These are phyloP conservation scores for Lasius fuliginosus DNA, from an alignment of 2,888 invertebrate species.

Conservation along the genomic window DNA sequence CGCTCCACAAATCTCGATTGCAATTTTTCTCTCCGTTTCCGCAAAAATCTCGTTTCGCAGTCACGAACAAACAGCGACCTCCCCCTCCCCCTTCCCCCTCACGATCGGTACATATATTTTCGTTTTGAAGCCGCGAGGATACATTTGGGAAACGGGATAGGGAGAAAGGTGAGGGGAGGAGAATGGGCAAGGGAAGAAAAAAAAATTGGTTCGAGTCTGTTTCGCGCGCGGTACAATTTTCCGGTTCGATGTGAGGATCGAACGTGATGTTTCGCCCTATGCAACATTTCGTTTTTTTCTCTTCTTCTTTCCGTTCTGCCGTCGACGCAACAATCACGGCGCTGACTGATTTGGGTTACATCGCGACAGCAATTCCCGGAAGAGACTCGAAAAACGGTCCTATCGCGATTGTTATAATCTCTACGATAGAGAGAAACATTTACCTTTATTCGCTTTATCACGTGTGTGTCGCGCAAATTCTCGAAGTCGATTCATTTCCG, in stretches of 20 bases:
- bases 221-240: slow-evolving; percentile 71
- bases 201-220: slow-evolving; percentile 69
- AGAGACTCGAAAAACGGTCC: background rate
- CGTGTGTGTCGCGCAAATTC: background rate
- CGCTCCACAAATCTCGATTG: slow-evolving; percentile 63
- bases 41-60: slow-evolving; percentile 62
- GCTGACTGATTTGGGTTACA: slow-evolving; percentile 74
- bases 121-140: slow-evolving; percentile 59
- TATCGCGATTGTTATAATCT: background rate
- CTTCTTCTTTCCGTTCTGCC: slow-evolving; percentile 39
- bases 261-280: slow-evolving; percentile 74
- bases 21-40: slow-evolving; percentile 65
- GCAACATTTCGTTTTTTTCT: slow-evolving; percentile 42
- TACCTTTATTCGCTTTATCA: slow-evolving; percentile 60
- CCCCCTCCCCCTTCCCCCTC: background rate
- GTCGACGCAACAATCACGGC: slow-evolving; percentile 70
- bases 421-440: slow-evolving; percentile 34
- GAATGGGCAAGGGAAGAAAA: background rate
- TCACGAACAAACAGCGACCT: slow-evolving; percentile 57
- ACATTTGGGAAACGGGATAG: slow-evolving; percentile 33
- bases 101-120: slow-evolving; percentile 62
- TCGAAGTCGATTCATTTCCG: background rate
- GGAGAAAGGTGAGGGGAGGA: background rate
- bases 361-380: slow-evolving; percentile 34
- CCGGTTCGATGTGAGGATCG: slow-evolving; percentile 70